phyloP scores from a whole-genome alignment of 2,888 invertebrate genomes.

The Trilocha varians region DNA sequence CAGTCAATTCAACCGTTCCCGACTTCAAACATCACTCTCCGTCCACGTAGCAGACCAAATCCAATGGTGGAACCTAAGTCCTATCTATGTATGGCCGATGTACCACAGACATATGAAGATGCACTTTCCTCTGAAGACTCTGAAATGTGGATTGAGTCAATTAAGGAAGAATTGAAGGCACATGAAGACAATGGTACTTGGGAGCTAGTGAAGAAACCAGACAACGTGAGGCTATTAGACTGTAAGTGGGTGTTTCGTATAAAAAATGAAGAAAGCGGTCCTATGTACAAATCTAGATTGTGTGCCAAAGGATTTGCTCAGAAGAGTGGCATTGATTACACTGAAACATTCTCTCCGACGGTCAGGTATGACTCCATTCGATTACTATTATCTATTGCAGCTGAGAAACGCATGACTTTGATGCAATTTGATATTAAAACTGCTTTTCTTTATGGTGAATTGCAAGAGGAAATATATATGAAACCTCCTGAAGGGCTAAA shows the following conservation, averaged over 20 bases:
- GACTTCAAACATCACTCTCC: too few species aligned
- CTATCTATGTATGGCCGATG: too few species aligned
- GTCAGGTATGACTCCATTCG: slow-evolving; percentile 17
- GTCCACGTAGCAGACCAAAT: too few species aligned
- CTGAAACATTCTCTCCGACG: slow-evolving; percentile 16
- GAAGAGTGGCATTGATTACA: slow-evolving; percentile 12
- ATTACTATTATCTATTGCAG: slow-evolving; percentile 13
- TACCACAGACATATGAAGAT: too few species aligned
- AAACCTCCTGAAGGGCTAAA: slow-evolving; percentile 4
- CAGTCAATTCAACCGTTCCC: too few species aligned
- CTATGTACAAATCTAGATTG: slow-evolving; percentile 15
- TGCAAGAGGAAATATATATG: slow-evolving; percentile 11
- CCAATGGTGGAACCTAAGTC: too few species aligned
- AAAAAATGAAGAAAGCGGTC: slow-evolving; percentile 11
- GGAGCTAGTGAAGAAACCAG: slow-evolving; percentile 11
- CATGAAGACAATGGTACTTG: slow-evolving; percentile 11
- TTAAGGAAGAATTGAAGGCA: too few species aligned
- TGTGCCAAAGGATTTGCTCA: slow-evolving; percentile 19
- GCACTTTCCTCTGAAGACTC: too few species aligned
- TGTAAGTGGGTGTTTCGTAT: slow-evolving; percentile 13
- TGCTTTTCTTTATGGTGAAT: slow-evolving; percentile 16
- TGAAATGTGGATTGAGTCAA: too few species aligned
- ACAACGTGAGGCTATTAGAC: too few species aligned
- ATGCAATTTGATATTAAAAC: slow-evolving; percentile 18
- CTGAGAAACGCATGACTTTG: slow-evolving; percentile 11